Evolutionary conservation across 2,113 vertebrate genomes (phyloP), one percentile per base, ranked within the genome.

Genomic region (Passer domesticus): DNA sequence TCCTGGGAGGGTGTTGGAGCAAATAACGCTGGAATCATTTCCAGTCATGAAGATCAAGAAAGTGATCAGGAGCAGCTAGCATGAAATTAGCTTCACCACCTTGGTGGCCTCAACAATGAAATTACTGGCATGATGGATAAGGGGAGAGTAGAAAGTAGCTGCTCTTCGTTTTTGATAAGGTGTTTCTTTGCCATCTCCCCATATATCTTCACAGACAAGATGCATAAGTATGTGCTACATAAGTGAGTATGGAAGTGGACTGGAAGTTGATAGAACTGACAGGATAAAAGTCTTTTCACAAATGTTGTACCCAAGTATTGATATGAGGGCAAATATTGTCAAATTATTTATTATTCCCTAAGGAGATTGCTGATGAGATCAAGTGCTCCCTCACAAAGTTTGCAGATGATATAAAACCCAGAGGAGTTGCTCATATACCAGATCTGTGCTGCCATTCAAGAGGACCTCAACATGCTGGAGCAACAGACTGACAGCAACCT

Each of bases 261-360:
- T 55, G 24, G 50, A 80, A 76, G 27, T 13, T 74, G 12, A 2
- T 43, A 66, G 31, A 94, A 66, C 28, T 33, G 35, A 39, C 5
- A 14, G 10, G 2, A 11, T 58, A 1, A 20, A 49, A 59, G 13
- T 6, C 6, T 31, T 64, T 62, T 60, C 16, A 70, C 7, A 79
- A 70, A 15, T 27, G 3, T 4, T 44, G 20, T 44, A n/a, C 31
- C 6, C 0, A 0, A 53, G 24, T 33, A 13, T 33, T 74, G 43
- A 63, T 14, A 53, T 3, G 15, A 74, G 27, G 39, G 6, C 1
- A 11, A 46, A 44, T 41, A 35, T 19, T 79, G 9, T 44, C 25
- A 70, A 70, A 80, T 35, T 41, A 6, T 56, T 79, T 55, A 41
- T 22, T 75, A 6, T 33, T 79, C 41, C 25, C 46, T 27, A 35